Base-by-base conservation (phyloP, 2,797 vertebrate genomes). In the Novumbra hubbsi region DNA sequence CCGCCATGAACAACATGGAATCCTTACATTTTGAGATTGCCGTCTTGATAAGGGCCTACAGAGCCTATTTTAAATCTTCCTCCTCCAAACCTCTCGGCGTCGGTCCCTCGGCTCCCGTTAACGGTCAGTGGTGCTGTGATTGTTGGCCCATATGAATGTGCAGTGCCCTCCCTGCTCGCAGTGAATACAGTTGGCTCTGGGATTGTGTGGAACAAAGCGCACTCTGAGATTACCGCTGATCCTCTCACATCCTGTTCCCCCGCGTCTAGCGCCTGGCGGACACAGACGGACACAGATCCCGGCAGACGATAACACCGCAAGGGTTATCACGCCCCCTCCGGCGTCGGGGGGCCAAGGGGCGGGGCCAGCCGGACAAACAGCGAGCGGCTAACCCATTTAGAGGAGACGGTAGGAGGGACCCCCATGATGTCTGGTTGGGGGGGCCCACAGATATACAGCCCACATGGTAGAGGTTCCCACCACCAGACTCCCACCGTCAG, bases 171-270 rank as follows among this genome's bases (percentile, higher is more conserved):
- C 78, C 81, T 78, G 85, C 80, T 76, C 81, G 83, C 76, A 87
- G 86, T 87, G 87, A 87, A 91, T 85, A 90, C 92, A 86, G 86
- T 81, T 82, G 81, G 82, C 68, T 70, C 77, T 84, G 88, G 87
- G 91, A 92, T 92, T 89, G 88, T 91, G 90, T 81, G 81, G 82
- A 86, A 91, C 88, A 92, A 92, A 92, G 87, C 87, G 24, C 77
- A 14, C 84, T 78, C 87, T 82, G 84, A 94, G 90, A 91, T 92
- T 91, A 92, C 85, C 84, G 86, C 85, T 92, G 90, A 93, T 93
- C 90, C 91, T 87, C 86, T 85, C 71, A 84, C 90, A 92, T 92
- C 90, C 91, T 92, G 89, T 90, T 91, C 89, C 88, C 86, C 87
- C 84, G 87, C 81, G 86, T 92, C 89, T 85, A 89, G 88, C 81